These are phyloP conservation scores for Parasteatoda lunata DNA, from an alignment of 2,888 invertebrate species.

Conservation along the genomic window DNA sequence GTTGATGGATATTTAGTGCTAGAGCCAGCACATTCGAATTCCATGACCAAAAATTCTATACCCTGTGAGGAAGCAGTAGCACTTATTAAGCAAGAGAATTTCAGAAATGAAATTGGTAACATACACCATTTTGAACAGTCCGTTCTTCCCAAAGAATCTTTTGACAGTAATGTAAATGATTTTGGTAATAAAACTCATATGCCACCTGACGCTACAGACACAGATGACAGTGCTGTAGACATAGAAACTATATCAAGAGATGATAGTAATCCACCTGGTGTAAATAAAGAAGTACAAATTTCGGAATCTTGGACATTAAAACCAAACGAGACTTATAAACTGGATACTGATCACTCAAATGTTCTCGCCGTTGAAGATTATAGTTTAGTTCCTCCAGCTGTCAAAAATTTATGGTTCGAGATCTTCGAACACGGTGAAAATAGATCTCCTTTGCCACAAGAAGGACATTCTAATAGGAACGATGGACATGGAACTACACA, in stretches of 20 bases:
- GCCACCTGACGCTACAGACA: not conserved
- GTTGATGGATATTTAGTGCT: conserved; percentile 30
- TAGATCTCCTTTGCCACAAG: not conserved
- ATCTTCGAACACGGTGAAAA: conserved; percentile 1
- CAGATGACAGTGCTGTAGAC: conserved; percentile 10
- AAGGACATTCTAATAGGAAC: not conserved
- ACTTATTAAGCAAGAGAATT: conserved; percentile 37
- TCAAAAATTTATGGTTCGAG: conserved; percentile 19
- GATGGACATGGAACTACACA: not conserved
- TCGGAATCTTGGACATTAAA: conserved; percentile 5
- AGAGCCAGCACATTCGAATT: conserved; percentile 57
- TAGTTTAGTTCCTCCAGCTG: not conserved
- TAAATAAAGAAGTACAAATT: not conserved
- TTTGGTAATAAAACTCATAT: conserved; percentile 10
- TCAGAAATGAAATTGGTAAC: not conserved
- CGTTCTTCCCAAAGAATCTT: not conserved
- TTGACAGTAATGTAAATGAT: conserved; percentile 8
- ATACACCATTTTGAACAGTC: not conserved
- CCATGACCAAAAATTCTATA: conserved; percentile 18
- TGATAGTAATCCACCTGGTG: not conserved
- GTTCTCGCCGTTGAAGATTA: conserved; percentile 17
- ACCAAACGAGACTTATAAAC: not conserved
- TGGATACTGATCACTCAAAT: not conserved
- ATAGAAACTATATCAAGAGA: conserved; percentile 14
- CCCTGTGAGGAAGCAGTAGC: conserved; percentile 41